These are phyloP conservation scores for Phalacrocorax pelagicus DNA, from an alignment of 2,113 vertebrate genomes.

Conservation along the genomic window DNA sequence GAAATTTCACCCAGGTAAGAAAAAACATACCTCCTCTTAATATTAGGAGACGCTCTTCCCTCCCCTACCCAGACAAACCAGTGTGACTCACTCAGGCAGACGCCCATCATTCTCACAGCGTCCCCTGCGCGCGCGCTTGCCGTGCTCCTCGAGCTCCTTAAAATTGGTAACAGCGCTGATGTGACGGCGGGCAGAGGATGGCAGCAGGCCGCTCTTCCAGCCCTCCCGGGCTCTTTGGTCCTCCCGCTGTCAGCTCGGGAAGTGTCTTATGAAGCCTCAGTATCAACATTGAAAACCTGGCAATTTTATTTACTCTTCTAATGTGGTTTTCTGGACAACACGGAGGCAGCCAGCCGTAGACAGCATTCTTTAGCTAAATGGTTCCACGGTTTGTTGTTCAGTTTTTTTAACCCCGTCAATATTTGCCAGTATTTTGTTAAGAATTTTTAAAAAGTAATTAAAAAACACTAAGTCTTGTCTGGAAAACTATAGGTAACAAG, in stretches of 20 bases:
- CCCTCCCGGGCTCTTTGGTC: no score
- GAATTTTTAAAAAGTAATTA: neutral
- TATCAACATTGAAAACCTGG: neutral
- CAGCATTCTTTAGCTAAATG: neutral
- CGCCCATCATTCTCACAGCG: neutral
- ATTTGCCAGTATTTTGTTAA: neutral
- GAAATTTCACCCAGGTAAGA: neutral
- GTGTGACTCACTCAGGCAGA: accelerated
- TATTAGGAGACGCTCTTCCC: neutral
- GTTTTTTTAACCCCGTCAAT: neutral
- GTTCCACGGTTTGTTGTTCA: neutral
- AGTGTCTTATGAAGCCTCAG: neutral
- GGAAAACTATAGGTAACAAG: neutral
- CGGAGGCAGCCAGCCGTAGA: neutral
- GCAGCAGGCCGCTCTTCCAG: no score
- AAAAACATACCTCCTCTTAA: neutral
- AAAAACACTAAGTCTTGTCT: neutral
- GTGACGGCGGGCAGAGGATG: accelerated
- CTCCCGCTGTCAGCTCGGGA: neutral
- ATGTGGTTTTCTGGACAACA: neutral
- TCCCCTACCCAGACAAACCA: neutral
- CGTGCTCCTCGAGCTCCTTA: accelerated
- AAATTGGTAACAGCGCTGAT: accelerated
- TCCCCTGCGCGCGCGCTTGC: accelerated
- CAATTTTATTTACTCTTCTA: neutral